phyloP scores from a whole-genome alignment of 2,888 invertebrate species.

The Argyresthia albistria region DNA sequence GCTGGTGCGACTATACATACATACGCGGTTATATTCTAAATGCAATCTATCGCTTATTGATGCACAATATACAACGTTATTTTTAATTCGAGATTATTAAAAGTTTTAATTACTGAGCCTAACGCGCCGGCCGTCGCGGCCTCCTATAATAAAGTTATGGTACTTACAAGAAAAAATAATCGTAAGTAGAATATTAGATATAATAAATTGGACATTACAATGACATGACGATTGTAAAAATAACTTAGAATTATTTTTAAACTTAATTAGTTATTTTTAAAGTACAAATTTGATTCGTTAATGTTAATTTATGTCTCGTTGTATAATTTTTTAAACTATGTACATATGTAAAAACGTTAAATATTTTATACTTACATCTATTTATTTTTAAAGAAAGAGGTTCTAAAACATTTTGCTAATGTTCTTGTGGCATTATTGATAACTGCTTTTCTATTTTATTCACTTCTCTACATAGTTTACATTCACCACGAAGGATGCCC shows the following conservation, averaged over 20 bases:
- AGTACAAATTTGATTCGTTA: conserved; percentile 63
- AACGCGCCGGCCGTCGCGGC: conserved; percentile 26
- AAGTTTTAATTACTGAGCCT: background rate
- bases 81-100: conserved; percentile 1
- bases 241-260: conserved; percentile 32
- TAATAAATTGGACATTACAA: conserved; percentile 42
- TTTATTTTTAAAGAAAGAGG: conserved; percentile 61
- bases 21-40: background rate
- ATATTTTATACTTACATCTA: conserved; percentile 55
- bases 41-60: background rate
- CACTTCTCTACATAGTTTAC: background rate
- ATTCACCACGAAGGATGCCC: background rate
- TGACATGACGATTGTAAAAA: conserved; percentile 25
- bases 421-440: conserved; percentile 1
- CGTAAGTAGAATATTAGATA: conserved; percentile 55
- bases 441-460: background rate
- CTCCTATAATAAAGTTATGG: conserved; percentile 28
- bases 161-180: conserved; percentile 56
- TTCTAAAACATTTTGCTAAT: conserved; percentile 35
- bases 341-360: conserved; percentile 69
- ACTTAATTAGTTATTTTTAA: conserved; percentile 42
- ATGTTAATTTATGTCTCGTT: conserved; percentile 49
- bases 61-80: background rate
- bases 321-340: conserved; percentile 51
- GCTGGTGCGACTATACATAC: background rate